Evolutionary conservation across 2,888 invertebrate species (phyloP), one percentile per base, ranked within the genome.

Genomic region (Cephalotes varians): DNA sequence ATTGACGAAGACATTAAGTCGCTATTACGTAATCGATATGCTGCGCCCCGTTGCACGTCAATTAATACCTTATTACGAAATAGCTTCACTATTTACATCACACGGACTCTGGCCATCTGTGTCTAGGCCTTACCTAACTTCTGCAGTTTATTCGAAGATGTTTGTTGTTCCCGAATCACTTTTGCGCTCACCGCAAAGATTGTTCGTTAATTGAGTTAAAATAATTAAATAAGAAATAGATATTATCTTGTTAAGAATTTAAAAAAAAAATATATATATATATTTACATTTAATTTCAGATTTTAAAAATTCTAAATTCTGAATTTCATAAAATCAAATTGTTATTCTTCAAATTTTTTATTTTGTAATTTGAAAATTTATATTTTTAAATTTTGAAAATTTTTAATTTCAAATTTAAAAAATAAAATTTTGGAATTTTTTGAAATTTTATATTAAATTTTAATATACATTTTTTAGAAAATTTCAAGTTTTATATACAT

Each of bases 21-120:
- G 31, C 7, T 58, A 73, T 88, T 89, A 87, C 84, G 85, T 88
- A 89, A 89, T 84, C 44, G 49, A 60, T 37, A 67, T 86, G 85
- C 67, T 69, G 73, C 86, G 77, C 77, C 84, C 83, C 65, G 85
- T 56, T 71, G 62, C 64, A 83, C 90, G 88, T 90, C 90, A 87
- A 91, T 89, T 91, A 91, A 92, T 91, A 90, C 85, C 81, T 83
- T 86, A 87, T 92, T 92, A 91, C 91, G 89, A 92, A 92, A 91
- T 91, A n/a, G 84, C 79, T 88, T 87, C 83, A 89, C 90, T 90
- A 92, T 92, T 92, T 91, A 89, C 90, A 91, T 92, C 91, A 90
- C 90, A 90, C 90, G 92, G 87, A 85, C 85, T 87, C 89, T 91
- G 91, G 86, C 88, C 91, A 92, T 91, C 86, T 87, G 87, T 92